A percentile compares a stretch with the other conserved stretches of the same genome.
Conservation (phyloP, 2,113 vertebrate species). For the Chloebia gouldiae region DNA sequence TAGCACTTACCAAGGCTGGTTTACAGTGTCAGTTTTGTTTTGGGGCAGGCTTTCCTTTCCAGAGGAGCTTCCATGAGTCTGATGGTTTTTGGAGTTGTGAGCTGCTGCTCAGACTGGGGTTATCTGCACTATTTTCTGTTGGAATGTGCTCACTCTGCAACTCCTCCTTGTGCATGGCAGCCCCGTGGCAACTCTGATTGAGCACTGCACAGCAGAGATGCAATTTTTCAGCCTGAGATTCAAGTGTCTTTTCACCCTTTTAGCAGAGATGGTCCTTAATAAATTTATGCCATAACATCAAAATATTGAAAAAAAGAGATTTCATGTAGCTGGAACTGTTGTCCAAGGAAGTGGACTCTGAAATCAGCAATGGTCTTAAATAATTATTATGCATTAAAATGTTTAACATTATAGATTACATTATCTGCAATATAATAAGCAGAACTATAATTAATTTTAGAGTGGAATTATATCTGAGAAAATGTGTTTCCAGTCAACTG, state of each 20-base stretch:
- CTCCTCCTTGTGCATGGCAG: neutral
- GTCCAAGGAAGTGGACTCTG: neutral
- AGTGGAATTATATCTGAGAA: neutral
- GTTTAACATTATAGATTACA: neutral
- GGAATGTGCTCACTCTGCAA: neutral
- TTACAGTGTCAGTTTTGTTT: neutral
- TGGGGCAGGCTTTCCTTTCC: neutral
- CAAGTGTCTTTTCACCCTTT: neutral
- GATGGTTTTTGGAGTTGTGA: neutral
- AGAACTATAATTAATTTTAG: neutral
- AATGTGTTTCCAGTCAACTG: neutral
- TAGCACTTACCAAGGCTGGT: neutral
- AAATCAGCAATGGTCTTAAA: neutral
- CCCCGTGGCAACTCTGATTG: accelerated
- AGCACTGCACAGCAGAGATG: neutral
- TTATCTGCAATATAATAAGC: neutral
- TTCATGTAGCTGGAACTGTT: neutral
- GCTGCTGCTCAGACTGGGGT: neutral
- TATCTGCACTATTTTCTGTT: neutral
- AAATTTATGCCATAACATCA: neutral
- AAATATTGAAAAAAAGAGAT: neutral
- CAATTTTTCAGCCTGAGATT: neutral
- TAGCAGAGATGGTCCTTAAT: neutral
- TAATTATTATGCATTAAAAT: neutral
- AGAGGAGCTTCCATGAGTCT: neutral